Evolutionary conservation across 2,113 vertebrate genomes (phyloP), one percentile per base, ranked within the genome.

Genomic region (Pleuronectes platessa): DNA sequence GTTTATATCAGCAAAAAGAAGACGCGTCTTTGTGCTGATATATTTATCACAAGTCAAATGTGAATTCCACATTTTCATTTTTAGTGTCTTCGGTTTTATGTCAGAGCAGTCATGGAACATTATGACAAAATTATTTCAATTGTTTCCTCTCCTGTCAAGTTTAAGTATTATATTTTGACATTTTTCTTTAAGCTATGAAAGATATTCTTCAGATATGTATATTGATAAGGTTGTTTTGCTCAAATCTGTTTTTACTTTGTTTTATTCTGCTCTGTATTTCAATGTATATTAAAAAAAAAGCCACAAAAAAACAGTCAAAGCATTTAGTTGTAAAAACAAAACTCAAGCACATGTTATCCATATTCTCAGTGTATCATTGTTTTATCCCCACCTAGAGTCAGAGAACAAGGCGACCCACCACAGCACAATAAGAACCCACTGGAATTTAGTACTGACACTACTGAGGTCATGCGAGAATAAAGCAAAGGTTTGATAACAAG

Each of bases 381-480:
- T 51, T 18, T 4, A 47, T 47, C 45, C 45, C 14, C 42, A 79
- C 59, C 55, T 65, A 65, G 26, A 85, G 74, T 68, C 67, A 56
- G 47, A 83, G 62, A 56, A 82, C 65, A 61, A 64, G 61, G 27
- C 8, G 0, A 72, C 69, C 20, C n/a, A 80, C 69, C 67, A 84
- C 61, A 40, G 6, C 14, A 89, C 76, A 61, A 60, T 6, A 58
- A 76, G 42, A 74, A 78, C 40, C 58, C 74, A 91, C 80, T 66
- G 26, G 76, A 73, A 61, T 23, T 27, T 10, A 74, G 31, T 1
- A 79, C 75, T 7, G 67, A 85, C 69, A 37, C 60, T 61, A 83
- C 59, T 37, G 26, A 81, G 74, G 24, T 58, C 85, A 88, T 87
- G 79, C 88, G 21, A 42, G 56, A 74, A 71, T 69, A 68, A 53